Evolutionary conservation across 1,140 invertebrate genomes (phyloP), one percentile per base, ranked within the genome.

Genomic region (Drosophila tristis): DNA sequence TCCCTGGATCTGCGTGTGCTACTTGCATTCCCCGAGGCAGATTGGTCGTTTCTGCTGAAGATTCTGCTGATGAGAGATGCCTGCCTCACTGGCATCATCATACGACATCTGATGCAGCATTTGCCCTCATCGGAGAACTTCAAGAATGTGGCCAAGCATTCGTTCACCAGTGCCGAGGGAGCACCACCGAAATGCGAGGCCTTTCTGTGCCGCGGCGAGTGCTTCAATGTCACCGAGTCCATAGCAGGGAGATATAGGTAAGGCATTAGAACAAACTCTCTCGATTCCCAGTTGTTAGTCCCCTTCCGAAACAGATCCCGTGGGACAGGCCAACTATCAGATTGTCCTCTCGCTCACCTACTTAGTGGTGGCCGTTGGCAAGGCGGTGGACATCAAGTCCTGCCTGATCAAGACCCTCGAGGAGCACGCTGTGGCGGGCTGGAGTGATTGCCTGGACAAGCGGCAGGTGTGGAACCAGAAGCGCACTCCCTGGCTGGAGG

Each of bases 391-490:
- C 74, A 92, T 96, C 0, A 93, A 93, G 20, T 91, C 93, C 0
- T 94, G 94, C 9, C 84, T 96, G 4, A 93, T 96, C 43, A 93
- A 94, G 60, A 93, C 94, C 0, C 92, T 96, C 7, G 95, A 95
- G 74, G 91, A 93, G 45, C 93, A 93, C 65, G 92, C 93, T 53
- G 91, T 92, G 39, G 59, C 74, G 4, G 92, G 94, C 16, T 96
- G 96, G 96, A 93, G 94, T 1, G 94, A 93, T 62, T 95, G 95
- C 80, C 93, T 96, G 45, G 95, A 96, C 87, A 94, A 95, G 82
- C 92, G 95, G 68, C 95, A 96, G 93, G 96, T 97, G 2, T 97
- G 96, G 96, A 96, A 96, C 92, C 95, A 96, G 81, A 94, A 95
- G 31, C 93, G 95, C 26, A 95, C 95, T 26, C 93, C 95, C 0